phyloP scores from a whole-genome alignment of 2,797 vertebrate genomes.

The Apogon talboti region DNA sequence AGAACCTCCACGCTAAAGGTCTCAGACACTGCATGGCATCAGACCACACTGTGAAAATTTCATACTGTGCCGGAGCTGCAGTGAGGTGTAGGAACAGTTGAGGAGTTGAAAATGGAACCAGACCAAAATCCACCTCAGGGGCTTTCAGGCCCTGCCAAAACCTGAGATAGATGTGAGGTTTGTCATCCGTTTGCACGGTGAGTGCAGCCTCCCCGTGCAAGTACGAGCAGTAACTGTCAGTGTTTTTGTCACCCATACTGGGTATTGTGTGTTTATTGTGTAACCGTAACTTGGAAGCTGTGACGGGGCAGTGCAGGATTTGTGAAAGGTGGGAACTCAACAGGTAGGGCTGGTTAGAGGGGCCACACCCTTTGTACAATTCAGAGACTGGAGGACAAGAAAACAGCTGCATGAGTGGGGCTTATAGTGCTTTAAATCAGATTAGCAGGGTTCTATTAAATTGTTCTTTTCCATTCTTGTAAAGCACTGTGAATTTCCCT shows the following conservation, averaged over 20 bases:
- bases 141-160: conserved; percentile 58
- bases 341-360: conserved; percentile 52
- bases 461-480: too few relatives aligned
- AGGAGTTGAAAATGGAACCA: conserved; percentile 48
- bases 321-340: conserved; percentile 18
- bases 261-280: background rate
- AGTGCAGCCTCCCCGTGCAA: conserved; percentile 14
- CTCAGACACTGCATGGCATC: conserved; percentile 47
- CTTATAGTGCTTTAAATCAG: background rate
- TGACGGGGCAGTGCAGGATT: background rate
- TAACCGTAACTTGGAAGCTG: conserved; percentile 2
- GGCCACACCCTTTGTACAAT: conserved; percentile 35
- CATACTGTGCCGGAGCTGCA: conserved; percentile 32
- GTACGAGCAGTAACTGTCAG: background rate
- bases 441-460: conserved; percentile 1
- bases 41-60: conserved; percentile 69
- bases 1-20: conserved; percentile 68
- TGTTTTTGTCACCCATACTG: background rate
- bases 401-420: background rate
- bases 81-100: conserved; percentile 31
- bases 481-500: too few relatives aligned
- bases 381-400: conserved; percentile 2
- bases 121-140: conserved; percentile 36
- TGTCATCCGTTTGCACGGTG: conserved; percentile 31
- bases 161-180: conserved; percentile 45